Conservation (phyloP, 2,113 vertebrate species). For the Motacilla tschutschensis region DNA sequence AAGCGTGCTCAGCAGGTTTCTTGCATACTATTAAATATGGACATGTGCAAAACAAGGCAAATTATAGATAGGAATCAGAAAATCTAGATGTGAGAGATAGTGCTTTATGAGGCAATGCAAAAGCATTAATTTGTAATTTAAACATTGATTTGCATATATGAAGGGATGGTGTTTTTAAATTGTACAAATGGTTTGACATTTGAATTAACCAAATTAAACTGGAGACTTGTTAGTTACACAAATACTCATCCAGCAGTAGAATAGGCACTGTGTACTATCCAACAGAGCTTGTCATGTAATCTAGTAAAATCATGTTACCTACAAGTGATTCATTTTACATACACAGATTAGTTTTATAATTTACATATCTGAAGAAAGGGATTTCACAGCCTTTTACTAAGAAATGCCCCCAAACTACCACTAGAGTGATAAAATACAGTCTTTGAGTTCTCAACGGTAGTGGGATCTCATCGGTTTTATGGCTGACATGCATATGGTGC, state of each 20-base stretch:
- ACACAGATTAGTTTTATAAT: not conserved
- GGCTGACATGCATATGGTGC: not conserved
- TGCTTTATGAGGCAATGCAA: not conserved
- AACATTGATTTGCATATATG: not conserved
- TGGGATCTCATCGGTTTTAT: not conserved
- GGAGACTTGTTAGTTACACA: not conserved
- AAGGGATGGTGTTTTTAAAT: not conserved
- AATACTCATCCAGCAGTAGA: not conserved
- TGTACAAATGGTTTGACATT: not conserved
- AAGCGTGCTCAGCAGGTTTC: not conserved
- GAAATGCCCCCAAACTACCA: not conserved
- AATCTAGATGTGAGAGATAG: not conserved
- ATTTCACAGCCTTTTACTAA: not conserved
- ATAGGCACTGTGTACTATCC: not conserved
- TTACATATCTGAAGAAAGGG: not conserved
- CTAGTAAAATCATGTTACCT: not conserved
- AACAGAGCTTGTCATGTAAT: not conserved
- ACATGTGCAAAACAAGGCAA: not conserved
- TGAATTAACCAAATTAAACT: constrained; percentile 3
- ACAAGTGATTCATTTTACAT: not conserved
- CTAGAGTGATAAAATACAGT: not conserved
- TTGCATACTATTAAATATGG: not conserved
- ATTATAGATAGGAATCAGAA: not conserved
- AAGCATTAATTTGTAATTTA: constrained; percentile 10
- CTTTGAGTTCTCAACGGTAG: not conserved